phyloP scores from a whole-genome alignment of 2,113 vertebrate species.

The Tachysurus fulvidraco region DNA sequence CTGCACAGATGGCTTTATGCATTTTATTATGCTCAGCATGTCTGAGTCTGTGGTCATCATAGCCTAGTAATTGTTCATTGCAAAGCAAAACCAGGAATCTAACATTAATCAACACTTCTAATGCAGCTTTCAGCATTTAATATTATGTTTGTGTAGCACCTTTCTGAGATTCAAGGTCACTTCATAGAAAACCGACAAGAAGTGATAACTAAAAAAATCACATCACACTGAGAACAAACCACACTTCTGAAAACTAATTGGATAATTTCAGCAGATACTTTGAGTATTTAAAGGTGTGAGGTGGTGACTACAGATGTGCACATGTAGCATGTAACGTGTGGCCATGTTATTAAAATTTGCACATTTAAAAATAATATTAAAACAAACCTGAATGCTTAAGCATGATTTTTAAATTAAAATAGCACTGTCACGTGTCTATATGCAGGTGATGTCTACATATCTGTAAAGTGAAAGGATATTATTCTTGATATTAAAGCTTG shows the following conservation, averaged over 20 bases:
- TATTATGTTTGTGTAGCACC: background rate
- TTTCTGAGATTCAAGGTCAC: slow-evolving; percentile 19
- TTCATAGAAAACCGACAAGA: background rate
- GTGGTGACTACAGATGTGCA: background rate
- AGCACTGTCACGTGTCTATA: background rate
- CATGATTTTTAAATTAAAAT: background rate
- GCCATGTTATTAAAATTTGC: background rate
- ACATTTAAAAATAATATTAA: background rate
- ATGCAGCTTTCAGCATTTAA: slow-evolving; percentile 28
- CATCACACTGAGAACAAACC: no score
- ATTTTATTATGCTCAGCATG: slow-evolving; percentile 46
- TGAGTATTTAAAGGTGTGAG: background rate
- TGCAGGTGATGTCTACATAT: no score
- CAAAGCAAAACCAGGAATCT: slow-evolving; percentile 26
- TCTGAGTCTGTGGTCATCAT: slow-evolving; percentile 26
- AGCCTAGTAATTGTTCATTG: slow-evolving; percentile 11
- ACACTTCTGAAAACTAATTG: background rate
- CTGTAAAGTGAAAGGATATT: no score
- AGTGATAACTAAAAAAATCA: background rate
- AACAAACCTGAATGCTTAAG: background rate
- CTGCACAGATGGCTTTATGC: slow-evolving; percentile 32
- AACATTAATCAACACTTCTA: slow-evolving; percentile 41
- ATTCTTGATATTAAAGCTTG: no score
- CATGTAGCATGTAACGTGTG: background rate
- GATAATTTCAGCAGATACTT: background rate